Conservation (phyloP, 2,888 invertebrate species). For the Pantelozetes paolii region DNA sequence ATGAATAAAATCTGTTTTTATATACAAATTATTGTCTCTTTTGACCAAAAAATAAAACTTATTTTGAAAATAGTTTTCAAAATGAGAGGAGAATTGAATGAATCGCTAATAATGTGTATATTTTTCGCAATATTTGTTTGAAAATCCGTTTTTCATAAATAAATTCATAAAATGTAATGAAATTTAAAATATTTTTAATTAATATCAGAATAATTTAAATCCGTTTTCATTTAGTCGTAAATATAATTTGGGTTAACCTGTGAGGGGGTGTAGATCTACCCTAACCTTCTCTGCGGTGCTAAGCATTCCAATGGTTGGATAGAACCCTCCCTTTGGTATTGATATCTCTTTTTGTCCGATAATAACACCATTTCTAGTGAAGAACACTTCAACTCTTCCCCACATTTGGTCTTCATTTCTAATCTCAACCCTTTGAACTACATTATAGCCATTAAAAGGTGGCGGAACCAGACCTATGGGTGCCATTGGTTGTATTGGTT, state of each 20-base stretch:
- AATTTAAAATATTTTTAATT: no score
- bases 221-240: no score
- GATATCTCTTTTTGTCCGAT: slow-evolving; percentile 56
- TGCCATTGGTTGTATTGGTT: slow-evolving; percentile 6
- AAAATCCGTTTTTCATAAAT: no score
- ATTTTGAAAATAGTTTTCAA: no score
- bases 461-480: not conserved
- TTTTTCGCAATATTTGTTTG: no score
- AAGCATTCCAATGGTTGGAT: slow-evolving; percentile 58
- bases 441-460: slow-evolving; percentile 10
- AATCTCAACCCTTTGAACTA: not conserved
- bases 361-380: slow-evolving; percentile 57
- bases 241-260: slow-evolving; percentile 56
- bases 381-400: slow-evolving; percentile 55
- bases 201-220: no score
- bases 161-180: no score
- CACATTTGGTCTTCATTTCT: no score
- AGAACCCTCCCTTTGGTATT: slow-evolving; percentile 58
- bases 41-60: no score
- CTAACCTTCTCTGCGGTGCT: slow-evolving; percentile 57
- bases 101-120: no score
- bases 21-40: no score
- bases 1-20: not conserved
- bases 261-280: slow-evolving; percentile 57
- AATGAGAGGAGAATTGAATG: no score